phyloP scores from a whole-genome alignment of 1,140 invertebrate genomes.

The Drosophila repleta region DNA sequence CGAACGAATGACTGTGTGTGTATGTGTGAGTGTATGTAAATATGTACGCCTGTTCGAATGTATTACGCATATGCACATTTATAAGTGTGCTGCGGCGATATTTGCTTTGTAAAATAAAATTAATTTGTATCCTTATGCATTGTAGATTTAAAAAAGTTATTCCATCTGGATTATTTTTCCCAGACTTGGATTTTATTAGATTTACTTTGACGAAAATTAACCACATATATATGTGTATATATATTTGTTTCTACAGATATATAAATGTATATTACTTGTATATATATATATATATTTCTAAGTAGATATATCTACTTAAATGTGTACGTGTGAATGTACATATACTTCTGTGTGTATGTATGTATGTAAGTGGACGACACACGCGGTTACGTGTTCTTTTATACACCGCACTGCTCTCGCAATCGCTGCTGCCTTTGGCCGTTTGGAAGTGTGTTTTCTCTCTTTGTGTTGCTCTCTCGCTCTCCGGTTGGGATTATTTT shows the following conservation, averaged over 20 bases:
- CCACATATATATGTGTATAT: slow-evolving; percentile 24
- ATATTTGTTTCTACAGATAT: slow-evolving; percentile 8
- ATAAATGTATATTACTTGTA: slow-evolving; percentile 6
- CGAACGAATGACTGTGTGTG: slow-evolving; percentile 2
- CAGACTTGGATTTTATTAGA: slow-evolving; percentile 30
- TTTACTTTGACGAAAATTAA: slow-evolving; percentile 39
- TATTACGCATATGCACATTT: slow-evolving; percentile 44
- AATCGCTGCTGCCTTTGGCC: slow-evolving; percentile 23
- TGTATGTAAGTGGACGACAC: slow-evolving; percentile 49
- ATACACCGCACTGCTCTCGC: slow-evolving; percentile 44
- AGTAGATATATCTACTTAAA: slow-evolving; percentile 18
- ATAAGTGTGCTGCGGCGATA: slow-evolving; percentile 1
- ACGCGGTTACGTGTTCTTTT: slow-evolving; percentile 54
- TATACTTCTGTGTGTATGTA: slow-evolving; percentile 32
- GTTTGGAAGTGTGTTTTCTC: slow-evolving; percentile 31
- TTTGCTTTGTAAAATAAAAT: not conserved
- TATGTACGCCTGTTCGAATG: slow-evolving; percentile 22
- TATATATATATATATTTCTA: slow-evolving; percentile 16
- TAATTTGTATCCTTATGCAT: slow-evolving; percentile 4
- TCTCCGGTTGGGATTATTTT: slow-evolving; percentile 42
- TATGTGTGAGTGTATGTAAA: slow-evolving; percentile 10
- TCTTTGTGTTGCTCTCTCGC: slow-evolving; percentile 23
- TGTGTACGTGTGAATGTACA: slow-evolving; percentile 16
- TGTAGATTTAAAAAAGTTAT: slow-evolving; percentile 8
- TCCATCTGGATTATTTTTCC: not conserved